Base-by-base conservation (phyloP, 2,113 vertebrate species). In the Hylia prasina region DNA sequence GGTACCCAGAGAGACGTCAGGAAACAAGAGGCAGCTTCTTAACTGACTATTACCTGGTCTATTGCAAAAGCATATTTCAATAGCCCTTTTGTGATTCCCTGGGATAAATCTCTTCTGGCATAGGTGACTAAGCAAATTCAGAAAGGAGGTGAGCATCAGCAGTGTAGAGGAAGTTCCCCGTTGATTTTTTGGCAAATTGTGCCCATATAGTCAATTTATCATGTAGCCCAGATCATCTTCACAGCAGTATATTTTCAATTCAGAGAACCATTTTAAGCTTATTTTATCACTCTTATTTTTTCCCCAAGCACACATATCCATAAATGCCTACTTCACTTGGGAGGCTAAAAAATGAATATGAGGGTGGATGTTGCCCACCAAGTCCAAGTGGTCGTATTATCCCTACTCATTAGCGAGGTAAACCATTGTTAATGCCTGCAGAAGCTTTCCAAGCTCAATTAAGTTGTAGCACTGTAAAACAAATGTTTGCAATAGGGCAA, bases 401-500 rank as follows among this genome's bases (percentile, higher is more conserved):
- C 63, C 82, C 84, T 58, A 39, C 58, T 83, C 78, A 63, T 93
- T 70, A 93, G 76, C 5, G 33, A 89, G 64, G 70, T 83, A 71
- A 94, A 86, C 76, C 64, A 60, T 83, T 72, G 71, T 78, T 86
- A 64, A 44, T 88, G 79, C 65, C 76, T 61, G 50, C 17, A 1
- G 50, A 73, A 87, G 54, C 78, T 94, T 95, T 93, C 85, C 81
- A 93, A 61, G 77, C 65, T 87, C 61, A 78, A 82, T 94, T 91
- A 92, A 94, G 82, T 90, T 80, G 87, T 78, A 87, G 56, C 56
- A 63, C 70, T 87, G 60, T 57, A 90, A 96, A 96, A 82, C 65
- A 97, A 96, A 95, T 54, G 83, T 96, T 93, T 90, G 35, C 57
- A 82, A 23, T 45, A 79, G 90, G 87, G 80, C 91, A 96, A 94